A percentile compares a stretch with the other conserved stretches of the same genome.
These are phyloP conservation scores for Fulmarus glacialis DNA, from an alignment of 2,113 vertebrate genomes.

Conservation along the genomic window DNA sequence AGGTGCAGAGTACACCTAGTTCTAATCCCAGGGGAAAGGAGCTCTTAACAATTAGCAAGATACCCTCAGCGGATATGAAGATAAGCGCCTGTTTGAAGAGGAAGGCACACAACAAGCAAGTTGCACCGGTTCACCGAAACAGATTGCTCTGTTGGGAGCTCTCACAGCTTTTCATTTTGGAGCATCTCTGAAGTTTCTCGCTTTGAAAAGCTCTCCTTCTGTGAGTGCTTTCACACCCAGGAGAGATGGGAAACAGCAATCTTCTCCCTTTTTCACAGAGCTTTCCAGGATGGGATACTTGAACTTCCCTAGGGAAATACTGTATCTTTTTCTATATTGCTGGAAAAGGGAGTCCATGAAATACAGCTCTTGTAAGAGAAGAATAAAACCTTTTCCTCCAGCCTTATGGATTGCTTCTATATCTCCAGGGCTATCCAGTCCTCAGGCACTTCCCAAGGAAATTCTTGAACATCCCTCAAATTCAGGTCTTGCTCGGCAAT, in stretches of 20 bases:
- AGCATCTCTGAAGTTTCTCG: background rate
- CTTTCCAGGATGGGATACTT: background rate
- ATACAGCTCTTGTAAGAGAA: background rate
- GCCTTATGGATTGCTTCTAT: background rate
- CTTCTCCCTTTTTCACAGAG: background rate
- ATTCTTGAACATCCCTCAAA: background rate
- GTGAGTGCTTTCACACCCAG: background rate
- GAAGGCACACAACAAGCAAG: background rate
- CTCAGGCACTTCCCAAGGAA: background rate
- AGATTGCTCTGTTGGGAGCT: background rate
- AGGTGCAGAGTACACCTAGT: background rate
- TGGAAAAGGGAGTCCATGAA: rapidly evolving
- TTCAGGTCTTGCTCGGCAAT: background rate
- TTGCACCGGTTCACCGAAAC: background rate
- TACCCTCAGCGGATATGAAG: background rate
- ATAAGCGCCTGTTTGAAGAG: background rate
- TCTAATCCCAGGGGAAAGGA: background rate
- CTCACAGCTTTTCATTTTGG: background rate
- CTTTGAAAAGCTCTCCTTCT: background rate
- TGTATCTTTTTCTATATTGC: background rate
- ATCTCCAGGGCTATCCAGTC: background rate
- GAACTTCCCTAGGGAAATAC: background rate
- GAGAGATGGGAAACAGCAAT: background rate
- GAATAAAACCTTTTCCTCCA: background rate
- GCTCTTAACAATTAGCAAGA: no score